Evolutionary conservation across 2,113 vertebrate genomes (phyloP).

Genomic region (Ptyas mucosa): DNA sequence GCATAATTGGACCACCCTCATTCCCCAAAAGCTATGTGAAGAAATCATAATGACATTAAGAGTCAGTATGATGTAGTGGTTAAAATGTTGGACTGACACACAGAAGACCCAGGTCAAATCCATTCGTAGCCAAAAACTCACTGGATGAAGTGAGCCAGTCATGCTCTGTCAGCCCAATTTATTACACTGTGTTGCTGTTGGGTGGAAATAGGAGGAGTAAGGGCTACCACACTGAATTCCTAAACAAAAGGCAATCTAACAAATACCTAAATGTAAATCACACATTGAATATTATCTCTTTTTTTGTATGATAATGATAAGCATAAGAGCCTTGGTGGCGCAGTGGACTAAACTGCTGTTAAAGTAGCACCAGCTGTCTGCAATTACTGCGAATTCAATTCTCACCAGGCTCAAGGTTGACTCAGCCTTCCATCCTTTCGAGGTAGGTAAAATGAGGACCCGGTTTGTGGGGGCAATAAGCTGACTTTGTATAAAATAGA

Average conservation of each 20-base stretch:
- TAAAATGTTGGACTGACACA: too few species aligned
- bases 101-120: background rate
- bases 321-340: too few species aligned
- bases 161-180: background rate
- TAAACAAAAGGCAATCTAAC: background rate
- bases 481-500: too few species aligned
- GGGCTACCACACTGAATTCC: background rate
- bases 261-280: background rate
- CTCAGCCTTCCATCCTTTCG: too few species aligned
- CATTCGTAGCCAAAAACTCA: background rate
- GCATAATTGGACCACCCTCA: background rate
- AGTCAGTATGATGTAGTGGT: background rate
- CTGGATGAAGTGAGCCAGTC: background rate
- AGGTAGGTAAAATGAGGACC: too few species aligned
- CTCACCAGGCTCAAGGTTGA: too few species aligned
- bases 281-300: background rate
- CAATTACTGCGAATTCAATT: too few species aligned
- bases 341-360: too few species aligned
- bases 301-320: too few species aligned
- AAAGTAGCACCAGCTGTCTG: too few species aligned
- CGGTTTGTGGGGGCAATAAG: too few species aligned
- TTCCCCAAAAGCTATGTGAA: background rate
- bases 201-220: background rate
- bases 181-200: background rate
- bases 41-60: background rate